Base-by-base conservation (phyloP, 2,797 vertebrate genomes). In the Siniperca scherzeri region DNA sequence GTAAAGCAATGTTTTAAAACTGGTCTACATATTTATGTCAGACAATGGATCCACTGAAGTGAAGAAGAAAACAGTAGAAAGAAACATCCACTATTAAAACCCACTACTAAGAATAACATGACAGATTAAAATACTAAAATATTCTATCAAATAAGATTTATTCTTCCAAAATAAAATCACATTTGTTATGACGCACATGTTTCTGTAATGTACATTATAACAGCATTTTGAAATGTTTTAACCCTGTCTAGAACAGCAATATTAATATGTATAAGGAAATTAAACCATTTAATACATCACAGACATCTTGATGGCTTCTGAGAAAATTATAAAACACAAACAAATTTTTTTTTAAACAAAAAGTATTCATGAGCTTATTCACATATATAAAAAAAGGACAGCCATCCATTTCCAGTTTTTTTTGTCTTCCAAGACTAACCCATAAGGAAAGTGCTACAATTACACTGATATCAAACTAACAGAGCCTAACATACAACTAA, bases 81-180 rank as follows among this genome's bases (percentile, higher is more conserved):
- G 19, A 48, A 70, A 48, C 9, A 13, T 30, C 5, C 27, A 64
- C 11, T 19, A 25, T 16, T 3, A 42, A 46, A 25, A 16, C 2
- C 19, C 55, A 30, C 19, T 14, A 19, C 48, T 11, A 40, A 70
- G 12, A 59, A 60, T 50, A 5, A 38, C 12, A 48, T 16, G 8
- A 80, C 3, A 75, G 56, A 11, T 8, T 71, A 48, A 70, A 44
- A 66, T 17, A 78, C 7, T 48, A 25, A 68, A 25, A 69, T 21
- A 71, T 79, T 75, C 5, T 42, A 59, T 62, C 25, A 77, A 87
- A 86, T 81, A 65, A 81, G 4, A 78, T 84, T 66, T 82, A 84
- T 84, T 91, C 30, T 74, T 48, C 1, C 9, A 76, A 89, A 91
- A 78, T 55, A 77, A 86, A 81, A 73, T 61, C 12, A 36, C 1